Evolutionary conservation across 2,113 vertebrate genomes (phyloP).

Genomic region (Python bivittatus): DNA sequence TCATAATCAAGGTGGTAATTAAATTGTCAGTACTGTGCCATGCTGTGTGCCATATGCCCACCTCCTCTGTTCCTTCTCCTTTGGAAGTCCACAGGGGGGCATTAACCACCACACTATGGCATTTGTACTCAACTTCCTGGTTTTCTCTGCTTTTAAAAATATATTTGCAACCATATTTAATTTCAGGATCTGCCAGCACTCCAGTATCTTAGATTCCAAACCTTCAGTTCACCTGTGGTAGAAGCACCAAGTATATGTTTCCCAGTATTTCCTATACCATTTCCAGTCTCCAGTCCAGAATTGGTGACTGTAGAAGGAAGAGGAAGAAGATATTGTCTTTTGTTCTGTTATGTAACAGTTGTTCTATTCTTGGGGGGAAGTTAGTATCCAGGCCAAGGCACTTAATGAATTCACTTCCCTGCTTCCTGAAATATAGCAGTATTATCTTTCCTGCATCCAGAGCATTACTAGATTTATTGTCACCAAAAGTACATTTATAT

Average conservation of each 20-base stretch:
- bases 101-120: neutral
- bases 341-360: neutral
- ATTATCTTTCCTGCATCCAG: neutral
- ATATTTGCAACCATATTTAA: neutral
- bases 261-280: neutral
- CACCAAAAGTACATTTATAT: neutral
- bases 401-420: neutral
- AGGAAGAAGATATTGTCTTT: neutral
- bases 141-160: neutral
- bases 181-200: neutral
- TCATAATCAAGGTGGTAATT: neutral
- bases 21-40: neutral
- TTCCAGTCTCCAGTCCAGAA: neutral
- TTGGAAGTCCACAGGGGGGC: neutral
- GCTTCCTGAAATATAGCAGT: neutral
- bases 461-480: neutral
- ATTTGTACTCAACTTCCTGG: neutral
- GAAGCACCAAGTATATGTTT: neutral
- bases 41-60: neutral
- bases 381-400: neutral
- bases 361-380: neutral
- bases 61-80: neutral
- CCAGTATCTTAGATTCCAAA: neutral
- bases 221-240: neutral
- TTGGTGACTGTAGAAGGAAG: neutral